Conservation (phyloP, 2,113 vertebrate genomes). For the Mormyrus iriodes region DNA sequence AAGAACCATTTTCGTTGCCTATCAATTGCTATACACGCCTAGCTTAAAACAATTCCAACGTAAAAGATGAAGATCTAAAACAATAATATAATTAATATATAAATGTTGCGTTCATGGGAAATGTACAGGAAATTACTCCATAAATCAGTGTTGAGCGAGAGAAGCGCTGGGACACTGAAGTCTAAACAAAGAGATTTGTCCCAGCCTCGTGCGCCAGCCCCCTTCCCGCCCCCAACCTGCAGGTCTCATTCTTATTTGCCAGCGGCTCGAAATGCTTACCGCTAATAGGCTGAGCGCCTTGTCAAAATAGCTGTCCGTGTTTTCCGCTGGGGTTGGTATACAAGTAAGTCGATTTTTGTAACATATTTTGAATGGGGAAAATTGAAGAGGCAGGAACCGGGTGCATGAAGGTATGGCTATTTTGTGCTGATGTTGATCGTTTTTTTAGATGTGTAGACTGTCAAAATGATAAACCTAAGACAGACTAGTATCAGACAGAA, state of each 20-base stretch:
- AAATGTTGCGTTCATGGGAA: neutral
- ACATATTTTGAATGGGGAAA: conserved; percentile 24
- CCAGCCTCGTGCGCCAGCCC: conserved; percentile 18
- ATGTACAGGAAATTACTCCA: conserved; percentile 17
- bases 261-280: neutral
- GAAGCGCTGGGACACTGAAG: neutral
- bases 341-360: conserved; percentile 10
- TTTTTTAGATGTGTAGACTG: neutral
- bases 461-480: neutral
- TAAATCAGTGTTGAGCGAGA: conserved; percentile 8
- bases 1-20: neutral
- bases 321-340: conserved; percentile 21
- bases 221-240: neutral
- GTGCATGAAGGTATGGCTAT: conserved; percentile 19
- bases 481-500: neutral
- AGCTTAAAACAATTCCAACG: neutral
- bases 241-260: neutral
- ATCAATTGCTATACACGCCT: neutral
- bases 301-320: conserved; percentile 7
- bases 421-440: neutral
- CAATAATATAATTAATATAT: neutral
- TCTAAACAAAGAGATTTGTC: conserved; percentile 27
- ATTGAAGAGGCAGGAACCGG: conserved; percentile 16
- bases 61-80: neutral
- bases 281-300: conserved; percentile 7